Conservation (phyloP, 1,140 invertebrate genomes). For the Pseudomyrmex gracilis region DNA sequence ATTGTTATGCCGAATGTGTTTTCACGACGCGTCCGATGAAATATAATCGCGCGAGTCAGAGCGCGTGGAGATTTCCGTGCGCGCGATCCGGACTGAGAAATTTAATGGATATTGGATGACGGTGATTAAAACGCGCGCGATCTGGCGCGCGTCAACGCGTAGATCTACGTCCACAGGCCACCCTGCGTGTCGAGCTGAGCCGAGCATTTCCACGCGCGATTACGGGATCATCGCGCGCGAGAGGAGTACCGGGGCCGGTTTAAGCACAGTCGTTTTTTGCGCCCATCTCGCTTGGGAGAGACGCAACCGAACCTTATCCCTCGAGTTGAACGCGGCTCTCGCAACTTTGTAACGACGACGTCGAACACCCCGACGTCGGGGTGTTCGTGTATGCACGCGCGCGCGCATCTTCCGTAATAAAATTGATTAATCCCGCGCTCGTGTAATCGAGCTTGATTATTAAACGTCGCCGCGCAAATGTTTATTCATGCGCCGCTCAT, state of each 20-base stretch:
- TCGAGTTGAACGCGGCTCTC: slow-evolving; percentile 19
- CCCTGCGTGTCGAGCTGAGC: slow-evolving; percentile 27
- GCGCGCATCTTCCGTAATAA: slow-evolving; percentile 11
- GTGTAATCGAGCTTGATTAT: slow-evolving; percentile 34
- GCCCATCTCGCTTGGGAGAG: slow-evolving; percentile 9
- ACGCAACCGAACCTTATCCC: slow-evolving; percentile 6
- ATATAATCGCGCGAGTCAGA: neutral
- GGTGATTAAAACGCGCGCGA: slow-evolving; percentile 62
- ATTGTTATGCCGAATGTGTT: neutral
- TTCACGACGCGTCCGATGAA: neutral
- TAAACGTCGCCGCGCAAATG: slow-evolving; percentile 13
- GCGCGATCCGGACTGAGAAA: slow-evolving; percentile 15
- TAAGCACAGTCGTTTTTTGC: slow-evolving; percentile 53
- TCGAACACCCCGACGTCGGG: neutral
- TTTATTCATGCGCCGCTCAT: slow-evolving; percentile 34
- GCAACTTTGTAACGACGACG: slow-evolving; percentile 36
- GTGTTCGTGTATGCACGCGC: slow-evolving; percentile 1
- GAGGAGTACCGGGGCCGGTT: slow-evolving; percentile 45
- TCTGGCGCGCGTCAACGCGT: slow-evolving; percentile 34
- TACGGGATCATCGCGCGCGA: slow-evolving; percentile 28
- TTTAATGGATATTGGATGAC: slow-evolving; percentile 60
- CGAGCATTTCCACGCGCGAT: slow-evolving; percentile 66
- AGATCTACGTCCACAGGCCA: slow-evolving; percentile 56
- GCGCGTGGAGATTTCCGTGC: neutral
- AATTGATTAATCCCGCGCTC: slow-evolving; percentile 46